Evolutionary conservation across 2,888 invertebrate species (phyloP).

Genomic region (Tetropium fuscum): DNA sequence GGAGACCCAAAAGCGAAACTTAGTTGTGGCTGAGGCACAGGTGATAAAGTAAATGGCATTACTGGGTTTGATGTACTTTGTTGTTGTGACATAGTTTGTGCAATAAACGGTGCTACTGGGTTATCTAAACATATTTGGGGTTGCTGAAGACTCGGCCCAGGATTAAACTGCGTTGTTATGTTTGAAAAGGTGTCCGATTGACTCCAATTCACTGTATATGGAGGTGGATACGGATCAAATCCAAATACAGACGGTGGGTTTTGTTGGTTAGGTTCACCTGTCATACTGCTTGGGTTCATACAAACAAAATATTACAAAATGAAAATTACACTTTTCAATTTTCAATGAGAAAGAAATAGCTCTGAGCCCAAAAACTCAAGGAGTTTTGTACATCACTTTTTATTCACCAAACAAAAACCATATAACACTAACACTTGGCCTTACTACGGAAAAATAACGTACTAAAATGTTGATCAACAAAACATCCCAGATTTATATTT

Average conservation of each 20-base stretch:
- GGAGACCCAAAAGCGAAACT: constrained; percentile 45
- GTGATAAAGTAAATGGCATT: constrained; percentile 8
- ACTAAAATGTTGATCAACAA: too few species aligned
- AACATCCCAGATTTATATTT: too few species aligned
- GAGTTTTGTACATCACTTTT: not conserved
- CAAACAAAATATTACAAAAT: constrained; percentile 22
- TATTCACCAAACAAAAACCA: not conserved
- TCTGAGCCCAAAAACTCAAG: too few species aligned
- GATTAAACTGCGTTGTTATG: constrained; percentile 14
- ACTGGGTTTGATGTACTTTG: not conserved
- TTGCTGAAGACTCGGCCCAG: constrained; percentile 15
- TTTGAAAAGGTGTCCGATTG: constrained; percentile 36
- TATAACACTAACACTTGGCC: too few species aligned
- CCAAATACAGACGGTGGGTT: constrained; percentile 57
- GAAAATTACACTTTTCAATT: not conserved
- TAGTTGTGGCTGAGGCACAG: constrained; percentile 28
- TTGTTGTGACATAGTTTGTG: constrained; percentile 17
- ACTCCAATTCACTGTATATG: constrained; percentile 40
- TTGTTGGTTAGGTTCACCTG: constrained; percentile 59
- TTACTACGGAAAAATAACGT: too few species aligned
- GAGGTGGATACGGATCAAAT: constrained; percentile 55
- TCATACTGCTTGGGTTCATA: constrained; percentile 55
- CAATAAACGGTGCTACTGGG: constrained; percentile 6
- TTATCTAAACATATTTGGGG: not conserved
- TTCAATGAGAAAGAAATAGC: not conserved